phyloP scores from a whole-genome alignment of 1,140 invertebrate species.

The Argopecten irradians region DNA sequence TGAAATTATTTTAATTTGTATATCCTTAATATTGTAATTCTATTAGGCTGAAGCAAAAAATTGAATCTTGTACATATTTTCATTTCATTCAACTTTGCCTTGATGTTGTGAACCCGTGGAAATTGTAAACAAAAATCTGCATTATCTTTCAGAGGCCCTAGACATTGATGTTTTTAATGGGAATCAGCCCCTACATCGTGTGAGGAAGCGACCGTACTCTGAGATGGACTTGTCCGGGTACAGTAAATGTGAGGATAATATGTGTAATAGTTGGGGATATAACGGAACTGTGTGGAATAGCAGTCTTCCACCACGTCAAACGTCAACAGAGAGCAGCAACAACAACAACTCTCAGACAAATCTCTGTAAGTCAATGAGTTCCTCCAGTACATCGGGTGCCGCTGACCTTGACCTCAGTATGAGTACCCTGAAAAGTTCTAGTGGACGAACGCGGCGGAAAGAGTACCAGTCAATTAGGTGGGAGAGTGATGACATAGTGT shows the following conservation, averaged over 20 bases:
- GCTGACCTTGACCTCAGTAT: constrained; percentile 4
- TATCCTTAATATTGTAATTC: no score
- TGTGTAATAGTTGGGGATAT: neutral
- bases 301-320: neutral
- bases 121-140: neutral
- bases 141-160: neutral
- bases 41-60: no score
- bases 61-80: neutral
- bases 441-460: neutral
- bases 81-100: neutral
- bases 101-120: neutral
- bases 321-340: neutral
- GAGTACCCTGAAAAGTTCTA: neutral
- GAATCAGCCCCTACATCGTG: neutral
- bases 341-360: neutral
- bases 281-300: neutral
- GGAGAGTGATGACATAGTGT: constrained; percentile 4
- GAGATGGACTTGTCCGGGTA: neutral
- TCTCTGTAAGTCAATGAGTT: neutral
- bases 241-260: neutral
- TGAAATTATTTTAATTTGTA: no score
- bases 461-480: neutral
- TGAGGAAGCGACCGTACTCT: neutral
- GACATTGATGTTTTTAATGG: neutral
- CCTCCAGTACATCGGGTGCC: neutral